Conservation (phyloP, 2,888 invertebrate genomes). For the Hyles lineata region DNA sequence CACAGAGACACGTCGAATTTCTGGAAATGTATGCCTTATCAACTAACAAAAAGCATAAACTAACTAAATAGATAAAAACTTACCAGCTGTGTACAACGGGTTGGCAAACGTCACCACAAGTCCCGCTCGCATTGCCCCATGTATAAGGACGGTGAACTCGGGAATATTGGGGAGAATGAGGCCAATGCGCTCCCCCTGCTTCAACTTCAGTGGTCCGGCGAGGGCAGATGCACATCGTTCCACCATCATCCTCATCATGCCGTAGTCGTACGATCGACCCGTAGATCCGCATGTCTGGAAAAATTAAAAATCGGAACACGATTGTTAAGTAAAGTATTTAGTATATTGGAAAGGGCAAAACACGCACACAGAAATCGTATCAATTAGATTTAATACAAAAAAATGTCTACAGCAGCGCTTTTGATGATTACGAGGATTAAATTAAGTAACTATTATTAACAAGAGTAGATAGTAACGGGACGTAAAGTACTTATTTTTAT, state of each 20-base stretch:
- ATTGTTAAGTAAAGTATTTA: background rate
- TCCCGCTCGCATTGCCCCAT: constrained; percentile 88
- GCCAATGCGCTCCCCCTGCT: constrained; percentile 87
- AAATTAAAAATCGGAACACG: background rate
- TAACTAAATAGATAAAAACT: constrained; percentile 34
- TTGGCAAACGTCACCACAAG: constrained; percentile 88
- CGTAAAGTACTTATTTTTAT: too few relatives aligned
- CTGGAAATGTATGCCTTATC: too few relatives aligned
- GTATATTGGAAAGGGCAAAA: too few relatives aligned
- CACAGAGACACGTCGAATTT: too few relatives aligned
- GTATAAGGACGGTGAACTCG: constrained; percentile 87
- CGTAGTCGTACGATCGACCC: constrained; percentile 87
- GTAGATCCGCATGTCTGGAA: constrained; percentile 88
- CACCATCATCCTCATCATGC: constrained; percentile 84
- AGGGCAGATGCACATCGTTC: constrained; percentile 85
- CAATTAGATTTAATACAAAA: too few relatives aligned
- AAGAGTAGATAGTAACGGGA: too few relatives aligned
- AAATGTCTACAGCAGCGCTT: too few relatives aligned
- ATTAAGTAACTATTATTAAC: too few relatives aligned
- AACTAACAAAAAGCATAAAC: too few relatives aligned
- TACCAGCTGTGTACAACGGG: constrained; percentile 88
- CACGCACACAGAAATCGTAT: too few relatives aligned
- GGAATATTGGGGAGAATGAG: constrained; percentile 89
- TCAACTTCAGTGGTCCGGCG: constrained; percentile 81
- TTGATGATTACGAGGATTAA: too few relatives aligned